phyloP scores from a whole-genome alignment of 2,888 invertebrate genomes.

The Augiades crinisus region DNA sequence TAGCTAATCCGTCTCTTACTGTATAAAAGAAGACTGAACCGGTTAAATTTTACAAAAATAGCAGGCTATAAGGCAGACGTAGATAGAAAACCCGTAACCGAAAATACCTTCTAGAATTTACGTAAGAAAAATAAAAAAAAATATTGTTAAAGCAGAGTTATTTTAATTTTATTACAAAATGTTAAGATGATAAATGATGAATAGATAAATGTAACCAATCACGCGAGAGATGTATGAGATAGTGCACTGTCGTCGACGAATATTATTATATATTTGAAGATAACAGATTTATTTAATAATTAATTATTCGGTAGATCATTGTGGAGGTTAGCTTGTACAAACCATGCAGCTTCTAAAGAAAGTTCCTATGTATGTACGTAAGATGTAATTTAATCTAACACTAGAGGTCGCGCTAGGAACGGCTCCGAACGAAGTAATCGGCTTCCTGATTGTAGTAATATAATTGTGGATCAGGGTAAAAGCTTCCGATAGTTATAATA shows the following conservation, averaged over 20 bases:
- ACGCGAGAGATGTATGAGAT: conserved; percentile 24
- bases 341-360: conserved; percentile 81
- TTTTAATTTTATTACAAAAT: conserved; percentile 7
- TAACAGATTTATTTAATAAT: conserved; percentile 65
- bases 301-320: conserved; percentile 77
- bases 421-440: conserved; percentile 47
- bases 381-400: conserved; percentile 76
- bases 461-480: conserved; percentile 70
- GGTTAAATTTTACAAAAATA: conserved; percentile 21
- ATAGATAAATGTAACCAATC: background rate
- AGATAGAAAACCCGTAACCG: conserved; percentile 1
- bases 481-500: conserved; percentile 41
- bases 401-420: conserved; percentile 64
- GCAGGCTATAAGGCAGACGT: conserved; percentile 8
- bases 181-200: conserved; percentile 2
- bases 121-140: background rate
- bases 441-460: conserved; percentile 60
- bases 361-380: conserved; percentile 82
- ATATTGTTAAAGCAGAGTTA: background rate
- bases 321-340: conserved; percentile 81
- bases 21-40: conserved; percentile 25
- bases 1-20: conserved; percentile 25
- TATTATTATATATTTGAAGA: conserved; percentile 40
- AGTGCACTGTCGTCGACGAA: conserved; percentile 19
- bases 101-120: conserved; percentile 6